Conservation (phyloP, 2,888 invertebrate genomes). For the Leptinotarsa rubiginosa region DNA sequence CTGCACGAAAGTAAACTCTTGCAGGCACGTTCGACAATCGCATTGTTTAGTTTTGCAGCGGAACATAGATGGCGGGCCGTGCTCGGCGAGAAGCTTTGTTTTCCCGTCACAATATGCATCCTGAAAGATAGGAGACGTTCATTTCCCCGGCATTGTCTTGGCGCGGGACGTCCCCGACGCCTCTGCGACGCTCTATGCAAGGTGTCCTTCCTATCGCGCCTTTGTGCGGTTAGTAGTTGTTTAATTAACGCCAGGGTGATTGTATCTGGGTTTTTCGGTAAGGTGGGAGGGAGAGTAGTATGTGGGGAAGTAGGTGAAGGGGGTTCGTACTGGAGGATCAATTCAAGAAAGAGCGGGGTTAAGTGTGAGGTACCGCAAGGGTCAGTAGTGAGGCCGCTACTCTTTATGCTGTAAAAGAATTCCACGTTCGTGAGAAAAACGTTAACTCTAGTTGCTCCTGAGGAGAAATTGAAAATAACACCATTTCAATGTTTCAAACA, state of each 20-base stretch:
- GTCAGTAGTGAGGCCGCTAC: background rate
- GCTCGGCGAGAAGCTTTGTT: conserved; percentile 53
- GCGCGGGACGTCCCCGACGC: conserved; percentile 43
- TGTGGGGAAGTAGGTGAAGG: background rate
- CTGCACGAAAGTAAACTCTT: conserved; percentile 34
- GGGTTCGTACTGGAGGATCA: background rate
- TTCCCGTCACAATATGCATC: conserved; percentile 59
- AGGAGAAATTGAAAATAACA: too few relatives aligned
- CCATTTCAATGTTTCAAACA: too few relatives aligned
- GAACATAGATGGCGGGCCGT: conserved; percentile 56
- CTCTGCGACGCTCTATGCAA: conserved; percentile 19
- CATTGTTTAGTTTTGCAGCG: conserved; percentile 56
- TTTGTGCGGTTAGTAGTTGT: conserved; percentile 7
- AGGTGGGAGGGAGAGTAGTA: background rate
- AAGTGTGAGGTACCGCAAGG: background rate
- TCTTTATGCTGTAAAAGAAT: too few relatives aligned
- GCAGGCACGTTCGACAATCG: conserved; percentile 47
- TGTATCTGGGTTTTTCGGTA: background rate
- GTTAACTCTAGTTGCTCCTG: too few relatives aligned
- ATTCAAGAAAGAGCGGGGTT: background rate
- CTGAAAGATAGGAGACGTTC: conserved; percentile 63
- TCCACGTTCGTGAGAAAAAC: too few relatives aligned
- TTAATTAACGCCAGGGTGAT: conserved; percentile 7
- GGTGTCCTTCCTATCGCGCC: background rate
- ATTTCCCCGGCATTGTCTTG: conserved; percentile 64